These are phyloP conservation scores for Mamestra brassicae DNA, from an alignment of 2,888 invertebrate genomes.

Conservation along the genomic window DNA sequence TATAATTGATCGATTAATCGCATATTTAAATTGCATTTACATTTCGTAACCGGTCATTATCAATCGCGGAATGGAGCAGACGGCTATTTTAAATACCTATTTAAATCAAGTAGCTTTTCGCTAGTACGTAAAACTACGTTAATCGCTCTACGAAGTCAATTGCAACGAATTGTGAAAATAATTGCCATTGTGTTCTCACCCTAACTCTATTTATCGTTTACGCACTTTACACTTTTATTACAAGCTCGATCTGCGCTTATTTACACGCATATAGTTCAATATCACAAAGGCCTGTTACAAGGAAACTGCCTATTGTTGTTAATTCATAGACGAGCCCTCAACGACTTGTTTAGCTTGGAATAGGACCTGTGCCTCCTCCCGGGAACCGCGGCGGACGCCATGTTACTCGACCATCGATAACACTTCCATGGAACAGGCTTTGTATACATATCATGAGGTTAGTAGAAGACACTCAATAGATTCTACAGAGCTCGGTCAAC, in stretches of 20 bases:
- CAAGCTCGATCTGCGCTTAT: constrained; percentile 54
- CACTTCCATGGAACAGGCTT: constrained; percentile 48
- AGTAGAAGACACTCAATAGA: constrained; percentile 47
- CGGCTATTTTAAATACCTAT: background rate
- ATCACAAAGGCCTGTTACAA: constrained; percentile 87
- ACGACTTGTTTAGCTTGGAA: constrained; percentile 83
- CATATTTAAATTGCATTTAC: background rate
- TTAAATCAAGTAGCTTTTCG: background rate
- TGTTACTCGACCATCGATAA: constrained; percentile 53
- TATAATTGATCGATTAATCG: too few species aligned
- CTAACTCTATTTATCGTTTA: constrained; percentile 21
- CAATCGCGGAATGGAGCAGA: background rate
- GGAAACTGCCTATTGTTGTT: constrained; percentile 87
- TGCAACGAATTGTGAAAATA: background rate
- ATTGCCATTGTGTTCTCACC: background rate
- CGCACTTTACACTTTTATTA: constrained; percentile 57
- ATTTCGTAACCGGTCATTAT: background rate
- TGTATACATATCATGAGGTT: constrained; percentile 56
- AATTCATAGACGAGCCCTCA: constrained; percentile 81
- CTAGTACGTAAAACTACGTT: background rate
- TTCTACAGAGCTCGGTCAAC: background rate
- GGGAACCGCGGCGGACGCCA: constrained; percentile 74
- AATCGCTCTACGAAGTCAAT: background rate
- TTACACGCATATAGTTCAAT: constrained; percentile 71
- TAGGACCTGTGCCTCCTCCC: constrained; percentile 73